Conservation (phyloP, 23 tunicate genomes). For the Diplosoma virens region DNA sequence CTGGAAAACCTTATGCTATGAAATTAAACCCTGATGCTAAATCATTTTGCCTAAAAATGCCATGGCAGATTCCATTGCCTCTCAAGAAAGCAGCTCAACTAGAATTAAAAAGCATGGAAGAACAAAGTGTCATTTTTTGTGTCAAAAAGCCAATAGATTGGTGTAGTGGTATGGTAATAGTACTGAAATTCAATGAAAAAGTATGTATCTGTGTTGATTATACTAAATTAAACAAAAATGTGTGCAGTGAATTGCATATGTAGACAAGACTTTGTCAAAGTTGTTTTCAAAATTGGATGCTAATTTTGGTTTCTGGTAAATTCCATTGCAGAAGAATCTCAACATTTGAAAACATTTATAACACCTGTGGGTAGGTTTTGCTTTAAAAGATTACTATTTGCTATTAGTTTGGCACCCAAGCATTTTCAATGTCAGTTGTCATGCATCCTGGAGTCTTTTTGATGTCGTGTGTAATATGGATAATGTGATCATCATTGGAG, state of each 20-base stretch:
- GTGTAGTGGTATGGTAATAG: constrained; percentile 52
- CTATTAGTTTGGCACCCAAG: constrained; percentile 35
- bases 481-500: constrained; percentile 2
- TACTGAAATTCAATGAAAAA: constrained; percentile 26
- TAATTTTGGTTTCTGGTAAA: constrained; percentile 59
- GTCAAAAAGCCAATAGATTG: constrained; percentile 34
- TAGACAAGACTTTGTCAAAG: constrained; percentile 31
- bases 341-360: constrained; percentile 26
- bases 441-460: background rate
- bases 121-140: constrained; percentile 20
- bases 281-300: constrained; percentile 47
- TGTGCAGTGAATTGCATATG: constrained; percentile 26
- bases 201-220: constrained; percentile 49
- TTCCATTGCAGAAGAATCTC: constrained; percentile 23
- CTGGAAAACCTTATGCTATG: background rate
- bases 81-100: constrained; percentile 4
- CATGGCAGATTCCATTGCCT: constrained; percentile 25
- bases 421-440: constrained; percentile 42
- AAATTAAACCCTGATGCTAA: constrained; percentile 22
- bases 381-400: constrained; percentile 51
- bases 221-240: constrained; percentile 30
- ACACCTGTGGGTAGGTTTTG: constrained; percentile 33
- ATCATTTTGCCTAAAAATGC: constrained; percentile 33
- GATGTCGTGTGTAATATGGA: constrained; percentile 15
- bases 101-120: constrained; percentile 31